Evolutionary conservation across 2,888 invertebrate genomes (phyloP).

Genomic region (Lissocephala sabroskyi): DNA sequence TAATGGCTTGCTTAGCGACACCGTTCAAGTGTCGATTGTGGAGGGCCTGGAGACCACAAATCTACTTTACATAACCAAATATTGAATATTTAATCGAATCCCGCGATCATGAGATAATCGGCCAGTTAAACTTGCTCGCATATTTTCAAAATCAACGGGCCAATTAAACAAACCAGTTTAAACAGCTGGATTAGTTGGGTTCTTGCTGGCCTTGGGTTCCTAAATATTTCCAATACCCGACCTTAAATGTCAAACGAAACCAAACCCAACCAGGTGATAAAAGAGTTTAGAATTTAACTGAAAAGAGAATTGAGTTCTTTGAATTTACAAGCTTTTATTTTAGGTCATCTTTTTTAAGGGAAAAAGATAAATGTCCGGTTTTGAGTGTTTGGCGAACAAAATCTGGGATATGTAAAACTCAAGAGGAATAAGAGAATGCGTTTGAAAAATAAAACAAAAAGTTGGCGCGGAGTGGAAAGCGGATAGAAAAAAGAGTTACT

Average conservation of each 20-base stretch:
- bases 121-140: no score
- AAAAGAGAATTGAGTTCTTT: slow-evolving; percentile 12
- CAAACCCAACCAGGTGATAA: no score
- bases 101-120: no score
- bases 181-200: slow-evolving; percentile 6
- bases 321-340: slow-evolving; percentile 62
- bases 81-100: no score
- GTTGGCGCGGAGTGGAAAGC: neutral
- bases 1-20: no score
- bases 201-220: neutral
- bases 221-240: no score
- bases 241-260: no score
- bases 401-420: neutral
- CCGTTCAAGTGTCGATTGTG: no score
- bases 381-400: neutral
- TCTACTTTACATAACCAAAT: no score
- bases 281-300: no score
- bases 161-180: slow-evolving; percentile 22
- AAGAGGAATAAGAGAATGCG: neutral
- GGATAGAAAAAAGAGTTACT: slow-evolving; percentile 16
- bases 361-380: slow-evolving; percentile 23
- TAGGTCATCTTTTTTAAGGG: slow-evolving; percentile 24
- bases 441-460: neutral
- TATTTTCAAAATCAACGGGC: no score
- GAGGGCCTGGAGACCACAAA: no score